Conservation (phyloP, 1,140 invertebrate genomes). For the Apis dorsata region DNA sequence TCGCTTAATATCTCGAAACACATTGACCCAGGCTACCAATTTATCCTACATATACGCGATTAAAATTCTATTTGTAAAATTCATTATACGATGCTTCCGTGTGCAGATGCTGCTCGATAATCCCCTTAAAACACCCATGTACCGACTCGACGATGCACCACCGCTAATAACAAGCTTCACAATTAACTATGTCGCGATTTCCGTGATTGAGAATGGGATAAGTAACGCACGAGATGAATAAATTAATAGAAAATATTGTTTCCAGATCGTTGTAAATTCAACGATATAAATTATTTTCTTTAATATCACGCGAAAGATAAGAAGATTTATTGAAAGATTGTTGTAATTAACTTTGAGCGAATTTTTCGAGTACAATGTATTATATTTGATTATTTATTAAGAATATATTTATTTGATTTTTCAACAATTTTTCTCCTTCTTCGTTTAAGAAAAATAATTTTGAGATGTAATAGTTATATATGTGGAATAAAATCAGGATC, state of each 20-base stretch:
- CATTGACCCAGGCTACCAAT: conserved; percentile 13
- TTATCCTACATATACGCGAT: conserved; percentile 15
- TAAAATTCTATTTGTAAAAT: conserved; percentile 47
- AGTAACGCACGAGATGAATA: not conserved
- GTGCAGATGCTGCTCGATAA: conserved; percentile 10
- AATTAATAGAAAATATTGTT: not conserved
- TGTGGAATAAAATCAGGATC: too few relatives aligned
- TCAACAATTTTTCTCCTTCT: too few relatives aligned
- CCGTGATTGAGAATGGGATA: not conserved
- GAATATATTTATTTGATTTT: not conserved
- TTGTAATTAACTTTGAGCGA: too few relatives aligned
- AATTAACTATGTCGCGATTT: conserved; percentile 5
- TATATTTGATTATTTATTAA: too few relatives aligned
- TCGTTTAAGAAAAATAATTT: too few relatives aligned
- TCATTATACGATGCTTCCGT: conserved; percentile 10
- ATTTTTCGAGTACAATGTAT: too few relatives aligned
- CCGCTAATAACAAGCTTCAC: not conserved
- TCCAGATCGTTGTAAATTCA: too few relatives aligned
- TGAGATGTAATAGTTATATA: too few relatives aligned
- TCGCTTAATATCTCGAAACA: conserved; percentile 35
- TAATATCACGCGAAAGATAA: too few relatives aligned
- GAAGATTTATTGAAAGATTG: too few relatives aligned
- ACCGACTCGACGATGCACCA: not conserved
- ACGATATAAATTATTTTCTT: too few relatives aligned
- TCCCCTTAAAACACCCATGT: conserved; percentile 22